Evolutionary conservation across 1,140 invertebrate species (phyloP).

Genomic region (Geopemphigus sp.): DNA sequence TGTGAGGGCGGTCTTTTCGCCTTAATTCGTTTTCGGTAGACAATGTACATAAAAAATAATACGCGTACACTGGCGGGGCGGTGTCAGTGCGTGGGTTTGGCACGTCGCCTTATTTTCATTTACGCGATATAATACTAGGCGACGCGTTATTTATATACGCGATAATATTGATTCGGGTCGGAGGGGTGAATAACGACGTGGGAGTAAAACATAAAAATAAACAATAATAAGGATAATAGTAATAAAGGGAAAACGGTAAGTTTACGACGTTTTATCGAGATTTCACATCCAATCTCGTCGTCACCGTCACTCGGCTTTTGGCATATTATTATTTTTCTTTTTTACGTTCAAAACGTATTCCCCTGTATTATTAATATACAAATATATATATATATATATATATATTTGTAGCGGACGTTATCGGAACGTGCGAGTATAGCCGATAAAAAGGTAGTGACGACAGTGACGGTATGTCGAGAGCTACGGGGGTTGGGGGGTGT

Average conservation of each 20-base stretch:
- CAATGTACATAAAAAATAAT: background rate
- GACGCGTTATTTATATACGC: background rate
- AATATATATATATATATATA: too few species aligned
- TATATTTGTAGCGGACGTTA: background rate
- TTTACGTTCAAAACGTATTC: constrained; percentile 8
- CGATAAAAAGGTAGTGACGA: background rate
- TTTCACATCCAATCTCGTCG: constrained; percentile 11
- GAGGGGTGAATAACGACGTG: background rate
- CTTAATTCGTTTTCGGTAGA: background rate
- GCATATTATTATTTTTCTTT: constrained; percentile 3
- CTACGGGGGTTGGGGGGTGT: too few species aligned
- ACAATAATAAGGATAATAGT: background rate
- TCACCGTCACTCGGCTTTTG: background rate
- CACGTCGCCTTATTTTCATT: background rate
- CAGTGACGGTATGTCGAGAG: background rate
- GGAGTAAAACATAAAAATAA: background rate
- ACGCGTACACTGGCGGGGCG: too few species aligned
- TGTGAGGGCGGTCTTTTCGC: too few species aligned
- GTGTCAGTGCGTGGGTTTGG: background rate
- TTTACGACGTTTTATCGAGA: background rate
- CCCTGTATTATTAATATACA: too few species aligned
- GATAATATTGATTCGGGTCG: background rate
- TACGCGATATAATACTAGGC: background rate
- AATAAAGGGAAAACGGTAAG: background rate
- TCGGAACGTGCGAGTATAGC: background rate